Evolutionary conservation across 2,888 invertebrate species (phyloP), one percentile per base, ranked within the genome.

Genomic region (Parthenolecanium corni): DNA sequence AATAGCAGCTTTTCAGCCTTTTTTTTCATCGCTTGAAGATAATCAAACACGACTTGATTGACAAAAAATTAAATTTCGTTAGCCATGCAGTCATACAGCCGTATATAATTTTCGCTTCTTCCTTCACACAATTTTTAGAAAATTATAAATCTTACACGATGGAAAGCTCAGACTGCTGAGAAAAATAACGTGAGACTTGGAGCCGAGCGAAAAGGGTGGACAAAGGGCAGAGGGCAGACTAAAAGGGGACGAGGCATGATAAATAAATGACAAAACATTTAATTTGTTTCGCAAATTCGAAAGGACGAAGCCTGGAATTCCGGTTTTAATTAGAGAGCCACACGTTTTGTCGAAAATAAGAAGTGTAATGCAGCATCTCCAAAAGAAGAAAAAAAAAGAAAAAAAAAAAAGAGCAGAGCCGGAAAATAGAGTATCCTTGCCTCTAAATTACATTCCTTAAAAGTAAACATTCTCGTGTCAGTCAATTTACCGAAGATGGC

Each of bases 371-470:
- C 49, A 61, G 61, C 49, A 61, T 49, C 61, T 61, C 23, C 61
- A 31, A 51, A 49, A n/a, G n/a, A n/a, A n/a, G n/a, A n/a, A n/a
- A n/a, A n/a, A n/a, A n/a, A n/a, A n/a, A n/a, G n/a, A n/a, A n/a
- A n/a, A n/a, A n/a, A n/a, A n/a, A n/a, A n/a, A n/a, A n/a, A 49
- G 49, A 47, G 36, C 25, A 25, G 21, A 61, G 49, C 24, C 25
- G 51, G 47, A 61, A 61, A 57, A 23, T 24, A 44, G 42, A 57
- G 49, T 38, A 51, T 49, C 61, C 49, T 61, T 61, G 36, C 25
- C 36, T 61, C 38, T 51, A 61, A 61, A 61, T 61, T 61, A 61
- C 61, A 61, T 61, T 61, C 61, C 61, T 61, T 49, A 61, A 31
- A 61, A 47, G 61, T 61, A 61, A 61, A 61, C 61, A 47, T 61